Conservation (phyloP, 2,888 invertebrate genomes). For the Athalia circularis region DNA sequence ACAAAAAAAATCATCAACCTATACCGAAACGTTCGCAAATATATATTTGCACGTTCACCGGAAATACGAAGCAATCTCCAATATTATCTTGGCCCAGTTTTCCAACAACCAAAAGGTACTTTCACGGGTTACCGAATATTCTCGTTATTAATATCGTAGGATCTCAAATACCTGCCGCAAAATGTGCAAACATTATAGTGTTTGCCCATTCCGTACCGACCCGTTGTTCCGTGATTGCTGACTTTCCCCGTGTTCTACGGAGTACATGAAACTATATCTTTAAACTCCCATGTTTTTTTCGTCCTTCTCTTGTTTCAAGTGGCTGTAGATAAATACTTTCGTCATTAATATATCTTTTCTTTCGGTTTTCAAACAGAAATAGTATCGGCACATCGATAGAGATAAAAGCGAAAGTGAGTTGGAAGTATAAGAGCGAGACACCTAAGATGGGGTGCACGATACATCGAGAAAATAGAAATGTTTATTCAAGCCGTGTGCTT, state of each 20-base stretch:
- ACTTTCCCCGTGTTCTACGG: slow-evolving; percentile 38
- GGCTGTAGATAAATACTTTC: not conserved
- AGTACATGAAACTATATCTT: slow-evolving; percentile 1
- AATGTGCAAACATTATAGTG: slow-evolving; percentile 40
- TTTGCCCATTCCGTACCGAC: slow-evolving; percentile 31
- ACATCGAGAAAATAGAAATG: too few species aligned
- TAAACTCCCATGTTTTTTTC: slow-evolving; percentile 2
- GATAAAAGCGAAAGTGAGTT: not conserved
- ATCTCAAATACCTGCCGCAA: slow-evolving; percentile 51
- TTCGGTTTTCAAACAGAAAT: slow-evolving; percentile 13
- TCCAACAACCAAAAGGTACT: slow-evolving; percentile 12
- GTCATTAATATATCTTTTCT: slow-evolving; percentile 27
- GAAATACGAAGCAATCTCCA: slow-evolving; percentile 12
- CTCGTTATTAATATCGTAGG: slow-evolving; percentile 51
- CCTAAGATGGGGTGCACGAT: too few species aligned
- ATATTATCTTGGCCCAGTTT: slow-evolving; percentile 48
- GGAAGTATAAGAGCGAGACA: too few species aligned
- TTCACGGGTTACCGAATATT: slow-evolving; percentile 25
- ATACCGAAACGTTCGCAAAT: not conserved
- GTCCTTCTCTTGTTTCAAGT: not conserved
- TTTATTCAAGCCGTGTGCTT: too few species aligned
- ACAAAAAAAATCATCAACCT: not conserved
- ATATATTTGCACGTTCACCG: slow-evolving; percentile 2
- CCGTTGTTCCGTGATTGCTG: slow-evolving; percentile 34
- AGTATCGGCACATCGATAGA: not conserved